Base-by-base conservation (phyloP, 2,113 vertebrate species). In the Oxyruncus cristatus region DNA sequence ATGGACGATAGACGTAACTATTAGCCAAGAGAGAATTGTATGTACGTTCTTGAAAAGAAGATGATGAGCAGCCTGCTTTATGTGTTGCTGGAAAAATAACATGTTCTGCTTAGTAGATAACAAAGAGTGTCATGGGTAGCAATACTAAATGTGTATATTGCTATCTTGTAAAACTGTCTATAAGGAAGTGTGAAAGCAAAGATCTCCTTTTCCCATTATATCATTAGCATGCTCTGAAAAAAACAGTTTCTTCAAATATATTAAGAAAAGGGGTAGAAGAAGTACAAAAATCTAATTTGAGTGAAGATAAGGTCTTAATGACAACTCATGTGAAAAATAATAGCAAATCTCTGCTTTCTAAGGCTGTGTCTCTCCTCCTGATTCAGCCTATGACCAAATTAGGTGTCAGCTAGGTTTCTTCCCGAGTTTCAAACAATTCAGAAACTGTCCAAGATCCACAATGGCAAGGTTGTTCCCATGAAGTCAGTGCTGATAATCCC, bases 251-350 rank as follows among this genome's bases (percentile, higher is more conserved):
- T 96, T 88, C 68, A 93, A 97, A 93, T 79, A 88, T 71, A 96
- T 95, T 95, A 94, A 85, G 73, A 75, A 89, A 89, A 96, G 97
- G 95, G 96, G 94, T 98, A 96, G 98, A 98, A 98, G 98, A 99
- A 99, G 97, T 98, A 98, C 98, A 98, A 98, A 93, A 99, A 98
- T 98, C 98, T 98, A 97, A 98, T 99, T 98, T 99, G 99, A 99
- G 98, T 98, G 98, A 98, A 98, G 98, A 99, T 98, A 98, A 99
- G 98, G 98, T 99, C 79, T 77, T 76, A 91, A 73, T 39, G 33
- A 55, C 2, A 49, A 33, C 14, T 67, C 30, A 20, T 5, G 22
- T 42, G 18, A 79, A 95, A 87, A 93, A 61, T 46, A 27, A 27
- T 2, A 70, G 12, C 20, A 79, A 75, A 68, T 42, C 18, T 88